Evolutionary conservation across 2,888 invertebrate genomes (phyloP).

Genomic region (Dryadula phaetusa): DNA sequence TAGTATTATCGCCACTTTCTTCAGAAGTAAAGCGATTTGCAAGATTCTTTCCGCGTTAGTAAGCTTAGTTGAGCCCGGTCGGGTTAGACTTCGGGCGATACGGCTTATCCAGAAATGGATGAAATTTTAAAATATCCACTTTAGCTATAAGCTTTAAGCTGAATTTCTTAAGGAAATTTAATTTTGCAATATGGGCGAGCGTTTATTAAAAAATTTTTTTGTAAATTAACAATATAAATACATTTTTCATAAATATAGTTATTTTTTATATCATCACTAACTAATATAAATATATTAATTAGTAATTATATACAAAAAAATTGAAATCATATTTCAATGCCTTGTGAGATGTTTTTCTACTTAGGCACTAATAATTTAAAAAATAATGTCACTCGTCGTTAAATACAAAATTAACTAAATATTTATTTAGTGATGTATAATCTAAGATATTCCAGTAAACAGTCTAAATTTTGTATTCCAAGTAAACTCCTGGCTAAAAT

Average conservation of each 20-base stretch:
- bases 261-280: too few relatives aligned
- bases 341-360: too few relatives aligned
- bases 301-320: too few relatives aligned
- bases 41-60: slow-evolving; percentile 33
- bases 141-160: background rate
- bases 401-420: background rate
- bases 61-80: slow-evolving; percentile 20
- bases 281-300: too few relatives aligned
- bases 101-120: slow-evolving; percentile 28
- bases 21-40: slow-evolving; percentile 38
- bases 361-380: too few relatives aligned
- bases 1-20: slow-evolving; percentile 26
- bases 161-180: background rate
- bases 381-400: too few relatives aligned
- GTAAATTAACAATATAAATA: too few relatives aligned
- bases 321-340: too few relatives aligned
- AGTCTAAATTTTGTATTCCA: background rate
- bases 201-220: background rate
- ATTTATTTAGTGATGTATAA: background rate
- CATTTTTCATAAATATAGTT: too few relatives aligned
- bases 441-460: background rate
- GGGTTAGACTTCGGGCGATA: slow-evolving; percentile 20
- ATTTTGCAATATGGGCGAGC: background rate
- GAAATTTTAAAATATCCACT: slow-evolving; percentile 31
- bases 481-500: slow-evolving; percentile 21